Evolutionary conservation across 2,888 invertebrate species (phyloP), one percentile per base, ranked within the genome.

Genomic region (Unio pictorum): DNA sequence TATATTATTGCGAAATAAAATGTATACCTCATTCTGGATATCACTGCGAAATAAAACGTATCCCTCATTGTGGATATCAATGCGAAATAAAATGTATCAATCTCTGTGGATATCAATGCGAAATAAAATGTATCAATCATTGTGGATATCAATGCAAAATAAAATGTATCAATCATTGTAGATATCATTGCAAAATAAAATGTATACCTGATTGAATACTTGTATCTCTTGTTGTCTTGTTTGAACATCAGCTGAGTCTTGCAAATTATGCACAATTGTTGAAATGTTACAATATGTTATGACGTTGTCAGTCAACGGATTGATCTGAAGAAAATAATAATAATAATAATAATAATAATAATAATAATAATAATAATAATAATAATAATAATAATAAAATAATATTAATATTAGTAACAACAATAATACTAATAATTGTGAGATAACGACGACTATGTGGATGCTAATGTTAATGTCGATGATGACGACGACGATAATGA

Each of bases 71-170:
- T 30, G 5, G 30, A 30, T 30, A 30, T 4, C 3, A 30, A 0
- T 30, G 30, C 30, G 30, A 30, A 30, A 23, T 23, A 30, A 30
- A 30, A 30, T 30, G 30, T 30, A 30, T 6, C 4, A 0, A 4
- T 30, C 6, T 5, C 0, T 30, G 30, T 6, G 30, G 30, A 30
- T 30, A 30, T 30, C 30, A 6, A 5, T 30, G 30, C 64, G 85
- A 94, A 55, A 45, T 57, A 4, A 56, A 17, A 56, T 54, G 23
- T 67, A 30, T 72, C 85, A 86, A 80, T 79, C 69, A 68, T 88
- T 88, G 69, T 30, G 4, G 34, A 34, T 34, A 34, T 6, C 6
- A 7, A 7, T 34, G 7, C 64, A 85, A 94, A 57, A 45, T 57
- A 4, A 57, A 5, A 56, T 58, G 23, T 67, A 30, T 73, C 85